Base-by-base conservation (phyloP, 2,888 invertebrate species). In the Tyria jacobaeae region DNA sequence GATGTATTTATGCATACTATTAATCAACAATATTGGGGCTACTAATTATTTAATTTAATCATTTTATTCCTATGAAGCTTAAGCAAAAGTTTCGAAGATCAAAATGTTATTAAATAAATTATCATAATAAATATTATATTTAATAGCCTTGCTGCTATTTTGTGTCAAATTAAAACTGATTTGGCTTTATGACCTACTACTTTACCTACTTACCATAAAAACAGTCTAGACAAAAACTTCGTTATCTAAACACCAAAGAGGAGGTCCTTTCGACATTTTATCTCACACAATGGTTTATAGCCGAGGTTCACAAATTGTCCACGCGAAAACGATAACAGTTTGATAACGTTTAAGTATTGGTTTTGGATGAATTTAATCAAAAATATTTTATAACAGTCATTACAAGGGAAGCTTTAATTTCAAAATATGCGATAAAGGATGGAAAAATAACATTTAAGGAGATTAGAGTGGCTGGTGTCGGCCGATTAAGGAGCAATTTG, bases 311-410 rank as follows among this genome's bases (percentile, higher is more conserved):
- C 77, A 84, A 84, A 86, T 85, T 82, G 85, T 86, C 80, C 81
- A 71, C 79, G 67, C 68, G 70, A 69, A 41, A 70, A 71, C 79
- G 74, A 86, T 85, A 88, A 86, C 81, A 74, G 70, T 78, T 86
- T 88, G 89, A 91, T 91, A 90, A 89, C 85, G 75, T 82, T 83
- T 93, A 93, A 93, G 89, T 92, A 92, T 93, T 94, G 91, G 91
- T 91, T 94, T 93, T 44, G 87, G 82, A 71, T 75, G 82, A 89
- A 85, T 91, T 93, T 92, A 92, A 94, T 94, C 92, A 91, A 91
- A 91, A 90, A 82, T 77, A 62, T 63, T 77, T 79, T 87, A 92
- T 92, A 84, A 92, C 87, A 89, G 91, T 92, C 79, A 92, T 93
- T 92, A 91, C 81, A 62, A 62, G 79, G 78, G 74, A 70, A 75